Evolutionary conservation across 1,140 invertebrate genomes (phyloP), one percentile per base, ranked within the genome.

Genomic region (Trissolcus basalis): DNA sequence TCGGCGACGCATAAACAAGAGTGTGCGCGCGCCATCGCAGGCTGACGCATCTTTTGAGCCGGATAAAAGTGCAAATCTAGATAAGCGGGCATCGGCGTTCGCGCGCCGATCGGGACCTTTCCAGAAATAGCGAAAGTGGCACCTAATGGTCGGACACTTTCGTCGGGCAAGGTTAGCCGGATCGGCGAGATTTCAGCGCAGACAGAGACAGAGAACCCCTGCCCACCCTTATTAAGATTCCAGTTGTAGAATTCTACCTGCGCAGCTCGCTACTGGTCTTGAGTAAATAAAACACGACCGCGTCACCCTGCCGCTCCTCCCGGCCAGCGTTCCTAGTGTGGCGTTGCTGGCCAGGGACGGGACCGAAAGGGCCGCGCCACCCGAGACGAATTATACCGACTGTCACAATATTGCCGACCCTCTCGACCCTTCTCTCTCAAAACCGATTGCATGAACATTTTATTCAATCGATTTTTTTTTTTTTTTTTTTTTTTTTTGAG

Each of bases 181-280:
- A 35, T n/a, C n/a, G n/a, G n/a, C n/a, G n/a, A n/a, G n/a, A n/a
- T 49, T 33, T 11, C 13, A 15, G 14, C 19, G 45, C n/a, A 54
- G 79, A 71, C 14, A 36, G 45, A 50, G 79, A 73, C 14, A 39
- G 84, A 86, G 85, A 85, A 86, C 81, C 82, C 61, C 85, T 86
- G 86, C 50, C 82, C 82, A 86, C 86, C 85, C 86, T 88, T 88
- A 87, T 88, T 88, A 88, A 87, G 82, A 88, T 87, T 87, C 86
- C 86, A 87, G 81, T 81, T 83, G 82, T 85, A 85, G 86, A 88
- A 88, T 88, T 87, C 85, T 88, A 87, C 86, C 86, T 88, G 87
- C 83, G 58, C 67, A 81, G 81, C 80, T 82, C 78, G 84, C 86
- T 87, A 87, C 87, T 88, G 83, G 87, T 87, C 87, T 88, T 88